These are phyloP conservation scores for Spinus olivaceus DNA, from an alignment of 2,797 vertebrate species.

Conservation along the genomic window DNA sequence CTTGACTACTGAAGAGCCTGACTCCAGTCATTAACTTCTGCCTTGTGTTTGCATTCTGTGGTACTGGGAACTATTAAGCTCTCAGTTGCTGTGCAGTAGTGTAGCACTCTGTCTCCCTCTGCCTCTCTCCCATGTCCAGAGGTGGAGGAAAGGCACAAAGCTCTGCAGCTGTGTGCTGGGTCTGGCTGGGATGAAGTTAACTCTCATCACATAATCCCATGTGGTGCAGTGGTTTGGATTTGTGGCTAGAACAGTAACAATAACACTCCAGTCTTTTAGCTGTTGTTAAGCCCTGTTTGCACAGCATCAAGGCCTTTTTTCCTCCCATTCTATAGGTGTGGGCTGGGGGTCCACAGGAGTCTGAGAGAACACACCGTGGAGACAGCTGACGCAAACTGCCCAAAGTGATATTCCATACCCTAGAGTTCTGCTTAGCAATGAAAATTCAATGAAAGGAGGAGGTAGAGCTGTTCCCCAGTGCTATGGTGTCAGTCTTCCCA, in stretches of 20 bases:
- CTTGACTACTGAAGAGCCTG: neutral
- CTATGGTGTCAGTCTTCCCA: neutral
- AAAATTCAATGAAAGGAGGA: neutral
- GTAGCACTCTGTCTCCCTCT: neutral
- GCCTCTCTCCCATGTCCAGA: neutral
- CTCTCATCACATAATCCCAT: neutral
- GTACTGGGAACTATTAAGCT: neutral
- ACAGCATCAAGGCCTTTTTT: neutral
- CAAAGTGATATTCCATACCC: neutral
- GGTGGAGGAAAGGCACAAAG: neutral
- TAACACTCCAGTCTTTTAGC: neutral
- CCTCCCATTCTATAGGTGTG: neutral
- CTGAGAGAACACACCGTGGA: fast-evolving
- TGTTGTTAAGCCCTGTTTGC: neutral
- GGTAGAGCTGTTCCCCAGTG: neutral
- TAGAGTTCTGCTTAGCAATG: neutral
- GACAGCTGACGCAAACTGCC: neutral
- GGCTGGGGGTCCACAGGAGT: neutral
- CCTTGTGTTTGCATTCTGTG: neutral
- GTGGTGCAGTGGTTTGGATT: neutral
- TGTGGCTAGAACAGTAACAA: neutral
- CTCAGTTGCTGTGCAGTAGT: neutral
- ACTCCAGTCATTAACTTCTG: neutral
- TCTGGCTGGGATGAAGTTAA: neutral
- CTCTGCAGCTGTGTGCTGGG: neutral